These are phyloP conservation scores for Chromobotia macracanthus DNA, from an alignment of 2,797 vertebrate genomes.

Conservation along the genomic window DNA sequence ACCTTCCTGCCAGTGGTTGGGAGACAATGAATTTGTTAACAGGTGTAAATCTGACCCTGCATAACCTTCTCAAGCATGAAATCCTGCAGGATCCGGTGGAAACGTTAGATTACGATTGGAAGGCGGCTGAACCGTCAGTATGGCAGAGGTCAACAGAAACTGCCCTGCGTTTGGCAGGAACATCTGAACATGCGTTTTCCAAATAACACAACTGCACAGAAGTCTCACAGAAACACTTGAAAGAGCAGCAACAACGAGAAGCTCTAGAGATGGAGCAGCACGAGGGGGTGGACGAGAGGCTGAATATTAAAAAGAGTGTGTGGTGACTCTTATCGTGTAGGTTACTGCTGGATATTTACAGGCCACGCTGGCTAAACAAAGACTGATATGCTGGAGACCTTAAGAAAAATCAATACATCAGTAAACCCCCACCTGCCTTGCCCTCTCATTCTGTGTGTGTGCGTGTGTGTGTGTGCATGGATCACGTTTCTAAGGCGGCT, in stretches of 20 bases:
- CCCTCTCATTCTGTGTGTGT: conserved; percentile 68
- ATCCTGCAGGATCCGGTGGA: conserved; percentile 13
- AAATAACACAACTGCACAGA: conserved; percentile 9
- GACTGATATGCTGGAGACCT: conserved; percentile 82
- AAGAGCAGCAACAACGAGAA: neutral
- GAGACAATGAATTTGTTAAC: neutral
- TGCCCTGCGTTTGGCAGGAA: conserved; percentile 19
- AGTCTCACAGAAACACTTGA: neutral
- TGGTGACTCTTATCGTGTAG: conserved; percentile 57
- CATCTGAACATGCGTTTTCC: neutral
- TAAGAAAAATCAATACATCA: conserved; percentile 91
- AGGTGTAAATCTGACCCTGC: conserved; percentile 9
- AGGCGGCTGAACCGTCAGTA: conserved; percentile 1
- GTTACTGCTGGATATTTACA: conserved; percentile 59
- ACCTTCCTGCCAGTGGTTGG: neutral
- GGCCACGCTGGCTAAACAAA: conserved; percentile 72
- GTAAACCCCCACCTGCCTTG: conserved; percentile 88
- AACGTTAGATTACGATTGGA: conserved; percentile 5
- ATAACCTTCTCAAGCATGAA: conserved; percentile 10
- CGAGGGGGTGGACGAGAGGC: conserved; percentile 13
- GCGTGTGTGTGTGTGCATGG: conserved; percentile 67
- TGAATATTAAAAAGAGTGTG: conserved; percentile 43
- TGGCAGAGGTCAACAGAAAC: neutral
- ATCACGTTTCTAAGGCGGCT: conserved; percentile 84
- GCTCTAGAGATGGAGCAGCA: neutral